Conservation (phyloP, 2,797 vertebrate genomes). For the Harpagifer antarcticus region DNA sequence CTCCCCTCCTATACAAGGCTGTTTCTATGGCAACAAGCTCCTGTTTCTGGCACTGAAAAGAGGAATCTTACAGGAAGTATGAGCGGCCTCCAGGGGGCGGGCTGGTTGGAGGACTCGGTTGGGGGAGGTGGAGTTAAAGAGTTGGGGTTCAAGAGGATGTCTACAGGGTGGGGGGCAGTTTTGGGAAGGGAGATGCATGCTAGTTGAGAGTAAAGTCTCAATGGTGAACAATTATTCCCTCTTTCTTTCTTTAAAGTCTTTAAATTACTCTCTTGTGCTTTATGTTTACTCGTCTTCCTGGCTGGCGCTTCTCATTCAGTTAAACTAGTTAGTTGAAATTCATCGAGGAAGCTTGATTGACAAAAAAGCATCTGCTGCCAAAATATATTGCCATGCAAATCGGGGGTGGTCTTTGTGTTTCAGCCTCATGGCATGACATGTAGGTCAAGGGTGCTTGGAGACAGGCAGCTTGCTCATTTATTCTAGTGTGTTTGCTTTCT, state of each 20-base stretch:
- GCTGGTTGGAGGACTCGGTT: constrained; percentile 36
- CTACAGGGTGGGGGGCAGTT: constrained; percentile 25
- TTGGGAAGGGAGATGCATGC: not conserved
- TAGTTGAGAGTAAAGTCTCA: constrained; percentile 20
- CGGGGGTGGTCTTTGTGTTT: constrained; percentile 33
- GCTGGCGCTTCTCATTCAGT: constrained; percentile 26
- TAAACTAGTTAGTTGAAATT: constrained; percentile 58
- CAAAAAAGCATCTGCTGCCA: constrained; percentile 61
- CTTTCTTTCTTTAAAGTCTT: constrained; percentile 3
- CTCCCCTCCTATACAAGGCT: constrained; percentile 72
- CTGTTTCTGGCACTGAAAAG: constrained; percentile 84
- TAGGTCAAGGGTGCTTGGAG: constrained; percentile 70
- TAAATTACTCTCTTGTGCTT: constrained; percentile 26
- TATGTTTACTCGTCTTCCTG: constrained; percentile 19
- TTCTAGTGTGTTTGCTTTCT: constrained; percentile 37
- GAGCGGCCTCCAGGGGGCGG: constrained; percentile 74
- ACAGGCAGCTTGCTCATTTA: constrained; percentile 61
- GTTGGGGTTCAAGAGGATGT: constrained; percentile 29
- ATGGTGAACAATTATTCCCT: constrained; percentile 21
- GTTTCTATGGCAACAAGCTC: constrained; percentile 89
- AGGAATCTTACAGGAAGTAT: constrained; percentile 85
- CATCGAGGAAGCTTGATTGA: constrained; percentile 51
- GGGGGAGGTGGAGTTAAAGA: constrained; percentile 27
- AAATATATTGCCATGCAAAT: constrained; percentile 67
- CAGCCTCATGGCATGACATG: constrained; percentile 50